Evolutionary conservation across 1,140 invertebrate species (phyloP).

Genomic region (Anadara kagoshimensis): DNA sequence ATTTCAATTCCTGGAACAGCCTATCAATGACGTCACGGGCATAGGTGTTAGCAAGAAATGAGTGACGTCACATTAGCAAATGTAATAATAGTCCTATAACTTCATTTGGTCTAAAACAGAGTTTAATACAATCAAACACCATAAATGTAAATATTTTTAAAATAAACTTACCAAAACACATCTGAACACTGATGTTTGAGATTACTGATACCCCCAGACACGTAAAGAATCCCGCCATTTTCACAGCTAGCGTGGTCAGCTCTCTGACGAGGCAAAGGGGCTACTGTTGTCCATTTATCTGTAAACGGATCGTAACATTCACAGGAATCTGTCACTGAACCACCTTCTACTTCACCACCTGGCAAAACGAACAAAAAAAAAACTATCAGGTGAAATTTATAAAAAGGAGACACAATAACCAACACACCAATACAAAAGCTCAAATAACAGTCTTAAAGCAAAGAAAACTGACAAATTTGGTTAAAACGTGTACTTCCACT

Average conservation of each 20-base stretch:
- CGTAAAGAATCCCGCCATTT: slow-evolving; percentile 52
- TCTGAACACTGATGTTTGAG: slow-evolving; percentile 63
- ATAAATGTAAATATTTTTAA: neutral
- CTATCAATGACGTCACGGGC: no score
- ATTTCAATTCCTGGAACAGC: no score
- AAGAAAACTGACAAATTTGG: neutral
- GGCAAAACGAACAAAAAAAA: neutral
- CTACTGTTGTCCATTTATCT: slow-evolving; percentile 55
- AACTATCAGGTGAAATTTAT: no score
- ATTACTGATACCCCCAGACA: slow-evolving; percentile 64
- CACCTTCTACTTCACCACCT: slow-evolving; percentile 59
- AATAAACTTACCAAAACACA: slow-evolving; percentile 58
- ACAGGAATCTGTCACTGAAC: slow-evolving; percentile 55
- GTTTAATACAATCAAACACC: no score
- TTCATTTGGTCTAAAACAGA: no score
- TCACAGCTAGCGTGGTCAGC: slow-evolving; percentile 64
- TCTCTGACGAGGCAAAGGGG: slow-evolving; percentile 54
- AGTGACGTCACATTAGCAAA: no score
- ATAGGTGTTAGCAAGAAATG: no score
- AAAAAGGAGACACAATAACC: no score
- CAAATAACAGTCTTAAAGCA: neutral
- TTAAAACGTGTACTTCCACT: no score
- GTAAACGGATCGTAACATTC: slow-evolving; percentile 60
- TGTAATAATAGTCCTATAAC: no score
- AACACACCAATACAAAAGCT: neutral